Evolutionary conservation across 2,797 vertebrate species (phyloP), one percentile per base, ranked within the genome.

Genomic region (Coranthus polyacanthus): DNA sequence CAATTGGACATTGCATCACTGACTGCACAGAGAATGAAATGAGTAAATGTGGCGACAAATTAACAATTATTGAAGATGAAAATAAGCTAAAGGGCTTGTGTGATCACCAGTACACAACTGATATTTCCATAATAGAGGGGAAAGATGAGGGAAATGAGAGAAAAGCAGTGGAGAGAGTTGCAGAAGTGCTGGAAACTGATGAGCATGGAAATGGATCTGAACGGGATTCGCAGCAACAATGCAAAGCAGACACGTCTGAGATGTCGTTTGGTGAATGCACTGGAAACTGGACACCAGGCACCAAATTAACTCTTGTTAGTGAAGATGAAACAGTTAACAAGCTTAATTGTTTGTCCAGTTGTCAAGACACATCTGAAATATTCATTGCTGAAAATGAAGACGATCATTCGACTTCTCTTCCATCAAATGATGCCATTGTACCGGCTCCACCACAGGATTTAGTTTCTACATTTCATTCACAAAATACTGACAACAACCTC

Each of bases 401-500:
- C 2, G 54, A 76, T 7, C 9, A n/a, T 56, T 61, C 45, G 17
- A 12, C 18, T 11, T 54, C 57, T 16, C 51, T 52, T 47, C 17
- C 56, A 13, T 61, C 47, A 2, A 55, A 49, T 24, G 88, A 92
- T 67, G 85, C 90, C 1, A 73, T 89, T 15, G 87, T 90, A 18
- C 88, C 87, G 0, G 63, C 68, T 32, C 29, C 29, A 49, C 68
- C 68, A 13, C 63, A 47, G 10, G 64, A 77, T 62, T 70, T 74
- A 60, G 67, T 12, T 50, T 41, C 39, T 11, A 42, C 12, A 61
- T n/a, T 3, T 29, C 55, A 32, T 54, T 81, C 69, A 53, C 72
- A 64, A 41, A 55, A 66, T 7, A 36, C 52, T 57, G 59, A 59
- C 29, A 52, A 24, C 26, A 59, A 50, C 47, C n/a, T 43, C 29